Percentiles rank a stretch among this genome's conserved stretches.
These are phyloP conservation scores for Lasioglossum marginatum DNA, from an alignment of 2,888 invertebrate genomes.

Conservation along the genomic window DNA sequence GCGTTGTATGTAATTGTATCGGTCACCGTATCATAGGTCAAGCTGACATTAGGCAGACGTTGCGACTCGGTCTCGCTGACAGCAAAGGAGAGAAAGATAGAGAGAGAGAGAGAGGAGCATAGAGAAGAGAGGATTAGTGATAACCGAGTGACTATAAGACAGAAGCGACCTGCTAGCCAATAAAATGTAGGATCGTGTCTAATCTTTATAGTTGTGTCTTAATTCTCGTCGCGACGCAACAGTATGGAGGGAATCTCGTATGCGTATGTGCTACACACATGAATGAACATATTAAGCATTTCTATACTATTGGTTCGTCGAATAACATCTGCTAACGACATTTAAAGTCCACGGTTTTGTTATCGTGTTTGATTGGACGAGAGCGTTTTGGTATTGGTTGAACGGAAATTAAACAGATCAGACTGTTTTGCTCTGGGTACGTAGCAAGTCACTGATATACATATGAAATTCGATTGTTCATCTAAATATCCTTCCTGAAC, in stretches of 20 bases:
- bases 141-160: background rate
- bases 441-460: background rate
- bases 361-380: constrained; percentile 2
- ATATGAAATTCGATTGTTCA: background rate
- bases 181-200: constrained; percentile 10
- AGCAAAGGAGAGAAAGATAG: background rate
- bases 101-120: background rate
- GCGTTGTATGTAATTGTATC: constrained; percentile 11
- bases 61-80: background rate
- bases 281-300: background rate
- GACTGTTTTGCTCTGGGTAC: background rate
- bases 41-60: constrained; percentile 17
- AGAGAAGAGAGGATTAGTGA: constrained; percentile 12
- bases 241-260: background rate
- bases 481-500: background rate
- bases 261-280: background rate
- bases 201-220: constrained; percentile 2
- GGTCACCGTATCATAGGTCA: constrained; percentile 8
- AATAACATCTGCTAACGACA: background rate
- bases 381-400: background rate
- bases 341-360: constrained; percentile 9
- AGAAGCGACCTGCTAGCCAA: background rate
- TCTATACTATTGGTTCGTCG: background rate
- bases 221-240: background rate
- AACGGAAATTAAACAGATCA: background rate